Evolutionary conservation across 2,113 vertebrate species (phyloP).

Genomic region (Pygoscelis adeliae): DNA sequence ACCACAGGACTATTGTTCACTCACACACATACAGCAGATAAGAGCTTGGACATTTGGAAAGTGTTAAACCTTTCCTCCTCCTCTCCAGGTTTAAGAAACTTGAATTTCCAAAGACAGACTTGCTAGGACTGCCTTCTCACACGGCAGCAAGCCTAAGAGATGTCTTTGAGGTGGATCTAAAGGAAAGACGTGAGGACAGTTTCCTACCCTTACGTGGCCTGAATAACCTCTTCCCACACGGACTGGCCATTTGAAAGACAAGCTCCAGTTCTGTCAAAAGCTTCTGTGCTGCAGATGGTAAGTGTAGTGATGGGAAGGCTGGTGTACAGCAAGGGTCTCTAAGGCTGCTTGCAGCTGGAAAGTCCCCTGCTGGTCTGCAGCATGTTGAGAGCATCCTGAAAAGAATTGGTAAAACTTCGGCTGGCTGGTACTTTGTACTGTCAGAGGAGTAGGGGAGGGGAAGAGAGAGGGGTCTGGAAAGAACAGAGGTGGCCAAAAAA

Average conservation of each 20-base stretch:
- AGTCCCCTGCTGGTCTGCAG: conserved; percentile 5
- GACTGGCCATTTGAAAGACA: not conserved
- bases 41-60: not conserved
- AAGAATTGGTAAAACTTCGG: not conserved
- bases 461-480: not conserved
- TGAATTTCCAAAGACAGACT: not conserved
- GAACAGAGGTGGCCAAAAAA: not conserved
- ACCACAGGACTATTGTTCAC: not conserved
- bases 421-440: not conserved
- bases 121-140: not conserved
- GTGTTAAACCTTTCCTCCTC: not conserved
- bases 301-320: not conserved
- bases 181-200: not conserved
- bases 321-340: not conserved
- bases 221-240: not conserved
- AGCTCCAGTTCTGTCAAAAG: not conserved
- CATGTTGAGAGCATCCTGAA: not conserved
- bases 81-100: not conserved
- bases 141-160: not conserved
- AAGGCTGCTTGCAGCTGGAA: not conserved
- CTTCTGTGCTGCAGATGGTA: not conserved
- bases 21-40: not conserved
- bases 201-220: not conserved
- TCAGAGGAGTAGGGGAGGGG: not conserved
- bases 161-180: conserved; percentile 11